Conservation (phyloP, 2,888 invertebrate genomes). For the Ectobius pallidus region DNA sequence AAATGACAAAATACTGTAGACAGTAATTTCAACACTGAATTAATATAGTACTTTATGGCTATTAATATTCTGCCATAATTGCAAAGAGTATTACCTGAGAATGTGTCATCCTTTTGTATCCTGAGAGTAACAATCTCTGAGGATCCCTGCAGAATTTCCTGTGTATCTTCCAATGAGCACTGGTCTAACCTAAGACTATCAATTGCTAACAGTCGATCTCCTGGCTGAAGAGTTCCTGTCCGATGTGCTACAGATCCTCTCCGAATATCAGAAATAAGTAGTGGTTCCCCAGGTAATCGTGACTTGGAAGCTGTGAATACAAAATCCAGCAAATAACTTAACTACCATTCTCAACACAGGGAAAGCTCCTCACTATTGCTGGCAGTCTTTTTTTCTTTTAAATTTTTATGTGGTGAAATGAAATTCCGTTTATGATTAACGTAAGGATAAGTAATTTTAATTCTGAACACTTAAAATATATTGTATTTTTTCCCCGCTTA, state of each 20-base stretch:
- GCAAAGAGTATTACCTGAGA: constrained; percentile 36
- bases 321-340: not conserved
- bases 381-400: too few relatives aligned
- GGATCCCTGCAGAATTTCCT: constrained; percentile 62
- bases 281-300: constrained; percentile 46
- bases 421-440: too few relatives aligned
- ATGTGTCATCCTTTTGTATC: constrained; percentile 56
- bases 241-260: constrained; percentile 90
- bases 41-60: too few relatives aligned
- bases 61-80: too few relatives aligned
- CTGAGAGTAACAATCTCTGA: constrained; percentile 59
- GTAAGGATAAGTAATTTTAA: too few relatives aligned
- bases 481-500: too few relatives aligned
- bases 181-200: constrained; percentile 82
- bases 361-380: too few relatives aligned
- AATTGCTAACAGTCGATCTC: constrained; percentile 86
- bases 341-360: too few relatives aligned
- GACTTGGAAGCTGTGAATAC: constrained; percentile 55
- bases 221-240: constrained; percentile 84
- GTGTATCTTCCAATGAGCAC: constrained; percentile 63
- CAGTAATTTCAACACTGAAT: too few relatives aligned
- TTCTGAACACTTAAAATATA: too few relatives aligned
- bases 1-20: too few relatives aligned
- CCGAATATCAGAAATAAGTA: constrained; percentile 82
- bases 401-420: too few relatives aligned